Evolutionary conservation across 2,888 invertebrate species (phyloP), one percentile per base, ranked within the genome.

Genomic region (Leucophenga montana): DNA sequence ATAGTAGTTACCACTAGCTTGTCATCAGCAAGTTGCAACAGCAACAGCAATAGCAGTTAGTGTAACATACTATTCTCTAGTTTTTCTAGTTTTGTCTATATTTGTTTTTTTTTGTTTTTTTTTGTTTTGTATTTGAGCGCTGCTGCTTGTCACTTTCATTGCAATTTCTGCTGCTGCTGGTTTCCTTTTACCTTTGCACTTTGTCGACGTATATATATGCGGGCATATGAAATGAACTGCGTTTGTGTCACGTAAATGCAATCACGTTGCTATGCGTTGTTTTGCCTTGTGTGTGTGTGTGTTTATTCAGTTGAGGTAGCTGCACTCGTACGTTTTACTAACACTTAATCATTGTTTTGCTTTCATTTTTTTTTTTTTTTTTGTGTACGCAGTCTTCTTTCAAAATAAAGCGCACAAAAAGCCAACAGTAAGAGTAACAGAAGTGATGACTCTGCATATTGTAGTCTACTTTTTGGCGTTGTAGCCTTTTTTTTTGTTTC

Each of bases 171-270:
- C 59, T 33, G 33, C 59, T 59, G 59, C 27, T 33, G 59, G 27
- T 59, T 16, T 59, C 59, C 33, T 59, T 59, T 59, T 59, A 59
- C n/a, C 59, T 33, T n/a, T 31, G 59, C n/a, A 14, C n/a, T n/a
- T 8, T 31, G 9, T 22, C 6, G 18, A 20, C 18, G 54, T 13
- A 11, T 1, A 39, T 27, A 3, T 27, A 8, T 39, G 9, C 39
- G 8, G 39, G 39, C 39, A 39, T 39, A 3, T 5, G 11, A 39
- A 5, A 39, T 1, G 8, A 39, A 5, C 39, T 8, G 8, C 18
- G 50, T n/a, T 18, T 50, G n/a, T 59, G 33, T 59, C 59, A 59
- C 59, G 59, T 59, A 33, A 59, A 22, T 59, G 59, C 59, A 59
- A 33, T 59, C 33, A 59, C 31, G 33, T 57, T 31, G 57, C 13